A percentile compares a stretch with the other conserved stretches of the same genome.
Conservation (phyloP, 1,140 invertebrate genomes). For the Meloidogyne hapla region DNA sequence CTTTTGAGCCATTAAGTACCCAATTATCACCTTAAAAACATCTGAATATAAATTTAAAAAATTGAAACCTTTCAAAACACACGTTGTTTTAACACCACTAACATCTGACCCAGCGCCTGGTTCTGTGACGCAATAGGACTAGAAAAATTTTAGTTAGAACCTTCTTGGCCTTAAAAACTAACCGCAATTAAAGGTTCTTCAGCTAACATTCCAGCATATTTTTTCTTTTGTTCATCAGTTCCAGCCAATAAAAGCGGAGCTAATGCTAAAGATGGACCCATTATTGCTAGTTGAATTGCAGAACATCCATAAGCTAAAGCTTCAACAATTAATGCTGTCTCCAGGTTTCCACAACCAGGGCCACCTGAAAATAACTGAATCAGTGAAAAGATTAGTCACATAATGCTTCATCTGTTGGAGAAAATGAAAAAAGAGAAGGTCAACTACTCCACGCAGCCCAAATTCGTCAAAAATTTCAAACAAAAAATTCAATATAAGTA, state of each 20-base stretch:
- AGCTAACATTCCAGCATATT: slow-evolving; percentile 81
- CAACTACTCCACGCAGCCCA: too few species aligned
- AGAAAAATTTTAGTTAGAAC: background rate
- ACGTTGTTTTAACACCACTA: slow-evolving; percentile 49
- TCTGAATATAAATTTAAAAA: background rate
- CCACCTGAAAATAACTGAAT: slow-evolving; percentile 46
- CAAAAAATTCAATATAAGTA: slow-evolving; percentile 1
- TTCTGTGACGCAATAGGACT: slow-evolving; percentile 76
- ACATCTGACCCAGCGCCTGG: slow-evolving; percentile 77
- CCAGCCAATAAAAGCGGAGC: slow-evolving; percentile 82
- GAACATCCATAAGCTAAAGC: slow-evolving; percentile 90
- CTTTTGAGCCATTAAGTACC: slow-evolving; percentile 44
- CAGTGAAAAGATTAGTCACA: too few species aligned
- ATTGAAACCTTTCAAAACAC: slow-evolving; percentile 44
- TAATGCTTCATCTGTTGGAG: too few species aligned
- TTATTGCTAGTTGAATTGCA: slow-evolving; percentile 83
- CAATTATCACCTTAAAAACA: slow-evolving; percentile 40
- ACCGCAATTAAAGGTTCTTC: slow-evolving; percentile 85
- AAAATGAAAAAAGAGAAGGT: too few species aligned
- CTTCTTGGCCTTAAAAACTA: slow-evolving; percentile 3
- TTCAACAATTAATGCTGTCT: slow-evolving; percentile 79
- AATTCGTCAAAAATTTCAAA: slow-evolving; percentile 3
- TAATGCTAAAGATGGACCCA: slow-evolving; percentile 71
- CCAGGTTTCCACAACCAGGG: slow-evolving; percentile 70
- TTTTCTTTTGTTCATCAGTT: slow-evolving; percentile 84